Evolutionary conservation across 1,140 invertebrate species (phyloP).

Genomic region (Pseudomyrmex dendroicus): DNA sequence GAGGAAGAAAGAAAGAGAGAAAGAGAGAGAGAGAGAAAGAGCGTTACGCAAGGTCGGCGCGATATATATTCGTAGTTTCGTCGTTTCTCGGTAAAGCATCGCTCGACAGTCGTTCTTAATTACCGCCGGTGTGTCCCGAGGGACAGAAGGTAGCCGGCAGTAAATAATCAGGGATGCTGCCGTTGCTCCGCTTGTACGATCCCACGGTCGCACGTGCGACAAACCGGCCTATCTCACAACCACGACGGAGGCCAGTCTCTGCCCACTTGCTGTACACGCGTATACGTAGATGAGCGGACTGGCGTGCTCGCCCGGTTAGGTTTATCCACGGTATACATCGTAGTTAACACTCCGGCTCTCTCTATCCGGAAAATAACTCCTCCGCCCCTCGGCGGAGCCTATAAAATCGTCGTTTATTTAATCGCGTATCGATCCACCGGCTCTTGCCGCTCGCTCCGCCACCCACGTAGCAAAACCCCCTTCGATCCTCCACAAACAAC

Average conservation of each 20-base stretch:
- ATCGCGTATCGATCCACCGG: constrained; percentile 50
- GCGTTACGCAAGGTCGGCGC: not conserved
- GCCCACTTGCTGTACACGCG: constrained; percentile 45
- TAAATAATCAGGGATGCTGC: constrained; percentile 59
- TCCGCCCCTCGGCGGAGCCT: constrained; percentile 19
- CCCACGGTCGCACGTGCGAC: constrained; percentile 61
- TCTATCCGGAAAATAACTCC: constrained; percentile 44
- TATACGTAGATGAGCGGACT: constrained; percentile 51
- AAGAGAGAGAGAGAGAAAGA: no score
- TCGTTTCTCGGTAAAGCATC: constrained; percentile 58
- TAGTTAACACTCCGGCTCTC: constrained; percentile 56
- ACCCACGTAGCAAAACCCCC: constrained; percentile 25
- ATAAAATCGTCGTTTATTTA: constrained; percentile 60
- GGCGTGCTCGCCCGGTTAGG: constrained; percentile 41
- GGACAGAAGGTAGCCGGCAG: constrained; percentile 56
- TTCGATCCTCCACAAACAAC: constrained; percentile 2
- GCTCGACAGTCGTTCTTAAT: constrained; percentile 60
- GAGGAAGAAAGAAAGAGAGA: no score
- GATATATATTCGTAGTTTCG: constrained; percentile 54
- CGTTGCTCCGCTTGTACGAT: constrained; percentile 58
- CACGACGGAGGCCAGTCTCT: not conserved
- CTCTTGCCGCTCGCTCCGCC: constrained; percentile 8
- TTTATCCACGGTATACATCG: constrained; percentile 40
- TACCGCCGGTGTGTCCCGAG: constrained; percentile 50
- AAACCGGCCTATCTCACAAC: constrained; percentile 57